Conservation (phyloP, 2,113 vertebrate genomes). For the Opisthocomus hoazin region DNA sequence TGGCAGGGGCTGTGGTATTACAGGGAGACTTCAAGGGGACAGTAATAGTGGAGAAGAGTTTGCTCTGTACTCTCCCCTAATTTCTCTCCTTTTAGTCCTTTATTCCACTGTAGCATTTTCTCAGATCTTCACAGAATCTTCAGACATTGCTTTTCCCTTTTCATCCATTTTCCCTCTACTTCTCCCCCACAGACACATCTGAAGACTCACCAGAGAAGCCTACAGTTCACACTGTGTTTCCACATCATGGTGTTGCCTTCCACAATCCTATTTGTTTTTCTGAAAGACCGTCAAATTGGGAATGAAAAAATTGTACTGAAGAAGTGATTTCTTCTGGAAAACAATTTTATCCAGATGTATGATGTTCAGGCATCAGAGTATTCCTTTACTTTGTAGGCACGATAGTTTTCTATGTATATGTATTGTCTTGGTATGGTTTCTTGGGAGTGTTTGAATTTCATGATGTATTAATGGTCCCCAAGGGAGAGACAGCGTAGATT, state of each 20-base stretch:
- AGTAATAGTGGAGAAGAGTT: not conserved
- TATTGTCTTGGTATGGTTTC: not conserved
- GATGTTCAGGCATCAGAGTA: not conserved
- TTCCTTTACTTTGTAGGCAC: not conserved
- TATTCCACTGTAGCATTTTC: not conserved
- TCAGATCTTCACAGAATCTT: not conserved
- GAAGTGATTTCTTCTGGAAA: not conserved
- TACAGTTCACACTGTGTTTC: not conserved
- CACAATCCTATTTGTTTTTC: not conserved
- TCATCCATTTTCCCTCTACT: not conserved
- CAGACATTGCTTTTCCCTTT: not conserved
- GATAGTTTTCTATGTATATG: not conserved
- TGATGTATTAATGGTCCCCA: not conserved
- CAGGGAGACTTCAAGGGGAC: not conserved
- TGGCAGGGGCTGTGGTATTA: not conserved
- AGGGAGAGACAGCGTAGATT: not conserved
- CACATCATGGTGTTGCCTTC: not conserved
- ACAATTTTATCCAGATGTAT: not conserved
- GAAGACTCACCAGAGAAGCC: not conserved
- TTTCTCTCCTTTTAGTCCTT: not conserved
- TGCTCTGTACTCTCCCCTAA: not conserved
- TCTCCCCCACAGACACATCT: not conserved
- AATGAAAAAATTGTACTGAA: not conserved
- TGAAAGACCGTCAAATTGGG: not conserved
- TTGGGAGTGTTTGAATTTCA: not conserved